Base-by-base conservation (phyloP, 1,140 invertebrate species). In the Meloidogyne exigua region DNA sequence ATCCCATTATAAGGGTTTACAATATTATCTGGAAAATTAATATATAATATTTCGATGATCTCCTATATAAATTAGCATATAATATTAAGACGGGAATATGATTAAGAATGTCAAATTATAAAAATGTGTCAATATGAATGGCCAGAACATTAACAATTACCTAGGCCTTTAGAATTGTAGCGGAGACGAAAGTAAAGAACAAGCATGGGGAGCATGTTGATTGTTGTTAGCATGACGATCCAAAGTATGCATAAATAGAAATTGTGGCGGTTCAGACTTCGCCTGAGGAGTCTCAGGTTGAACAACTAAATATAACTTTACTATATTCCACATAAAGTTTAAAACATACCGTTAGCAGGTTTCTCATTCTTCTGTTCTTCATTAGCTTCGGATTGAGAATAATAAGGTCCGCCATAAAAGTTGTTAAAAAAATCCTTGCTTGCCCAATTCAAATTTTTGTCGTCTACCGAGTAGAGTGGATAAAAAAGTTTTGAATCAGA, bases 351-450 rank as follows among this genome's bases (percentile, higher is more conserved):
- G 18, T 12, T n/a, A 57, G 28, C 28, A 32, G 49, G n/a, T n/a
- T 57, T 57, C 7, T 57, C 49, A 57, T 57, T 9, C 18, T n/a
- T n/a, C 5, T 57, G 49, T n/a, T 57, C n/a, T n/a, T 57, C 49
- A 1, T n/a, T n/a, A 7, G n/a, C 9, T n/a, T 5, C 49, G 1
- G 18, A 36, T 13, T 12, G 39, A 62, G 44, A 3, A 49, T 36
- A 70, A 64, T 68, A 76, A 10, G 74, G 74, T 18, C 74, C 67
- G 23, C 74, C 74, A 64, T 76, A 76, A 66, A 76, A 76, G 42
- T 70, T 44, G 9, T 49, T 70, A 25, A 76, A 76, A 64, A 76
- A 76, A 44, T 76, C 75, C 12, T 49, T 49, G 28, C 67, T 49
- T 13, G 9, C 28, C 68, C 66, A 72, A 44, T 69, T 76, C 75